A percentile compares a stretch with the other conserved stretches of the same genome.
Evolutionary conservation across 2,113 vertebrate species (phyloP).

Genomic region (Crotalus helleri): DNA sequence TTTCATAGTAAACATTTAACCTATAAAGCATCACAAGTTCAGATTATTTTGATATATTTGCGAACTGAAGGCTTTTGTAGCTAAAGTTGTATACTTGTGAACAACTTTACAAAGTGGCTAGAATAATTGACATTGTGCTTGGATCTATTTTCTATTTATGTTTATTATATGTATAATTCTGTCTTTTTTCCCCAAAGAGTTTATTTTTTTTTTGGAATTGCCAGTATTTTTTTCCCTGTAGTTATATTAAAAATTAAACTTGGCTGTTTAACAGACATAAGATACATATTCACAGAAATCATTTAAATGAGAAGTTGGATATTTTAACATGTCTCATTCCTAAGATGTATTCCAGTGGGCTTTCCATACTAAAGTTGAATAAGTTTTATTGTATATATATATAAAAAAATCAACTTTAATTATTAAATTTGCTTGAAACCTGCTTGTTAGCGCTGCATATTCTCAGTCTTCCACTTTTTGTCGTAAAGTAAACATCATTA

Average conservation of each 20-base stretch:
- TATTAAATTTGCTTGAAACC: conserved; percentile 6
- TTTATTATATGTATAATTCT: neutral
- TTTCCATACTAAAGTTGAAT: conserved; percentile 27
- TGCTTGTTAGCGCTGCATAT: neutral
- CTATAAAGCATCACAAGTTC: neutral
- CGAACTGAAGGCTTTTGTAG: neutral
- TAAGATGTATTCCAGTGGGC: conserved; percentile 26
- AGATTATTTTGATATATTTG: neutral
- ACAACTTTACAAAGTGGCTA: neutral
- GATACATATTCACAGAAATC: neutral
- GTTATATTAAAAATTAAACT: neutral
- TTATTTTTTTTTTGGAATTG: rapidly evolving
- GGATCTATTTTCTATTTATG: neutral
- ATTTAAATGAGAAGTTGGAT: conserved; percentile 22
- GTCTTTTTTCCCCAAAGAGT: neutral
- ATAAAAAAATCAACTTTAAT: neutral
- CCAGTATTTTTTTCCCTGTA: rapidly evolving
- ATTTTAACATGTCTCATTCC: conserved; percentile 12
- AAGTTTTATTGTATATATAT: conserved; percentile 23
- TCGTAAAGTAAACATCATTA: neutral
- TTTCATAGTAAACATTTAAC: neutral
- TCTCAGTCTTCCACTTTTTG: neutral
- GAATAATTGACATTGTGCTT: neutral
- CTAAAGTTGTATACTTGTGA: neutral
- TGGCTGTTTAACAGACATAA: neutral